A percentile compares a stretch with the other conserved stretches of the same genome.
Conservation (phyloP, 23 tunicate genomes). For the Botrylloides violaceus region DNA sequence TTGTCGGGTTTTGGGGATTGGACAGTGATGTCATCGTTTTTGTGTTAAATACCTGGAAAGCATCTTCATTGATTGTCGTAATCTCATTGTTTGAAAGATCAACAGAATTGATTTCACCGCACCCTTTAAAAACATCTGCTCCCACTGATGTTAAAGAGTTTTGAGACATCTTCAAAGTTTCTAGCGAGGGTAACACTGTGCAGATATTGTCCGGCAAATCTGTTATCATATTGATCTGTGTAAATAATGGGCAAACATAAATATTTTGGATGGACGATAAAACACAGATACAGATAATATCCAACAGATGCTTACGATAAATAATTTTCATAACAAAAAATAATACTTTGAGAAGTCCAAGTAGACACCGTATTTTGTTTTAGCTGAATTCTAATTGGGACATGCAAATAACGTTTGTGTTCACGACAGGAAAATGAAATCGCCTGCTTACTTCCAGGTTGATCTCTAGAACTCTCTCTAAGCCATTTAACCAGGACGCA, state of each 20-base stretch:
- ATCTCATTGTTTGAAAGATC: constrained; percentile 14
- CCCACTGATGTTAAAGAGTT: constrained; percentile 8
- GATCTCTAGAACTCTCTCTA: not conserved
- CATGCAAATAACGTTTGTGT: too few species aligned
- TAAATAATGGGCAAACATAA: too few species aligned
- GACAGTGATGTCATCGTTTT: too few species aligned
- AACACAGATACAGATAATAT: too few species aligned
- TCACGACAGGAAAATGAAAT: too few species aligned
- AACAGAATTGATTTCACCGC: not conserved
- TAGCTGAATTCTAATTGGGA: too few species aligned
- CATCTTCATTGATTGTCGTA: constrained; percentile 9
- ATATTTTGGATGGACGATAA: too few species aligned
- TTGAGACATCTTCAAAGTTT: not conserved
- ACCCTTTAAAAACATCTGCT: not conserved
- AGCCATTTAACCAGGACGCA: not conserved
- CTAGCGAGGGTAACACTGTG: not conserved
- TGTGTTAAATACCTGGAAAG: constrained; percentile 21
- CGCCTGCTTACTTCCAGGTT: constrained; percentile 4
- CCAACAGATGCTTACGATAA: too few species aligned
- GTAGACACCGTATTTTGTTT: too few species aligned
- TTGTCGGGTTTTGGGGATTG: too few species aligned
- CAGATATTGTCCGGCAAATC: constrained; percentile 1
- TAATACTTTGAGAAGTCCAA: too few species aligned
- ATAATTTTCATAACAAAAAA: too few species aligned
- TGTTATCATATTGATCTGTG: constrained; percentile 13